Percentiles rank a stretch among this genome's conserved stretches.
Conservation (phyloP, 2,888 invertebrate genomes). For the Lasioglossum malachurum region DNA sequence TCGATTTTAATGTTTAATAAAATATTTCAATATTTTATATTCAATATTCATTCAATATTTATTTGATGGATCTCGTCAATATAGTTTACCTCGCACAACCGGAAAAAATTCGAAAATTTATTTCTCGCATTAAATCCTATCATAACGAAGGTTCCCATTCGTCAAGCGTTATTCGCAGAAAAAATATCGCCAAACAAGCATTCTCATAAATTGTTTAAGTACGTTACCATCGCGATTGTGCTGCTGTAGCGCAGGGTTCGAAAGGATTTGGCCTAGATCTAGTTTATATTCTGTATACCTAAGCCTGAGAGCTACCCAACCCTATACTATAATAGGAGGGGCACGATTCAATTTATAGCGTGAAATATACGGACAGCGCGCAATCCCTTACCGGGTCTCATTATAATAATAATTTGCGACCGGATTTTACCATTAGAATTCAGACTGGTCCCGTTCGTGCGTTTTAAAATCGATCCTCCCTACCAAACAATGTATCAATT, state of each 20-base stretch:
- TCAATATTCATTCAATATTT: too few species aligned
- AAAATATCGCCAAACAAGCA: conserved; percentile 50
- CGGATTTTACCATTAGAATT: conserved; percentile 20
- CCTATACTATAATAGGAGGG: conserved; percentile 46
- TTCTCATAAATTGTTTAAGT: conserved; percentile 52
- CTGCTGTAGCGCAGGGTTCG: conserved; percentile 52
- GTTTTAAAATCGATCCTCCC: not conserved
- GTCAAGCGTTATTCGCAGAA: conserved; percentile 55
- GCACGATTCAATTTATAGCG: conserved; percentile 60
- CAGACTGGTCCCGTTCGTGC: not conserved
- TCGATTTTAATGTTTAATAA: not conserved
- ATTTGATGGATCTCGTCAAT: not conserved
- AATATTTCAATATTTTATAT: not conserved
- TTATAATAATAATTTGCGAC: conserved; percentile 55
- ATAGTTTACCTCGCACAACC: not conserved
- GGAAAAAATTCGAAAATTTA: not conserved
- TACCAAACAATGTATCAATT: not conserved
- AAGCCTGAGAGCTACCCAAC: conserved; percentile 34
- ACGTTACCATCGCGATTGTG: conserved; percentile 48
- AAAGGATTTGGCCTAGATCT: conserved; percentile 67
- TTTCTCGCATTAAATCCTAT: conserved; percentile 22
- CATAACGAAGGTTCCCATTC: conserved; percentile 21
- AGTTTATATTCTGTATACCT: conserved; percentile 30
- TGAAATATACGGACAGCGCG: conserved; percentile 48
- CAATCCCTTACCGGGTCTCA: conserved; percentile 46